Evolutionary conservation across 2,113 vertebrate species (phyloP), one percentile per base, ranked within the genome.

Genomic region (Saguinus imperator): DNA sequence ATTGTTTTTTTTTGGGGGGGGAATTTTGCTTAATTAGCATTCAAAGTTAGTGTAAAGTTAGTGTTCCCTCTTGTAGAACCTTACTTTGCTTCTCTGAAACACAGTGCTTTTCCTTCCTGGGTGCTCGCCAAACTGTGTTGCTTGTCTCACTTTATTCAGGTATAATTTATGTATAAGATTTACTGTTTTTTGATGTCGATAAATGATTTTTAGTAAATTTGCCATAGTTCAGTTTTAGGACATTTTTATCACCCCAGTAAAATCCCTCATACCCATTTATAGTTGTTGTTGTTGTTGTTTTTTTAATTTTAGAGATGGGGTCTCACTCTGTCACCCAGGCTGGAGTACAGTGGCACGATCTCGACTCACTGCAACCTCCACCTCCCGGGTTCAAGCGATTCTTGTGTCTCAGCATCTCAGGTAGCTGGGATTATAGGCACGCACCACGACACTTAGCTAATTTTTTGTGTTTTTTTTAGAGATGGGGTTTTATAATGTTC

Each of bases 31-130:
- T 89, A 45, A n/a, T 89, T 86, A 37, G 29, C 6, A 48, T 89
- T 92, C 77, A 76, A 75, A 90, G 61, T 95, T 70, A 93, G 27
- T 40, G 8, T 72, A 81, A 75, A 90, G 52, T 95, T 70, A 93
- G 21, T 35, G 8, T 73, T 92, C 12, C 6, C n/a, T 50, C 21
- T 58, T 61, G 61, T 43, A 79, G 48, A 94, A 21, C 17, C 21
- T 58, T 89, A 58, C 48, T 77, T 81, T 86, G 10, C 29, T 23
- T 77, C 21, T 93, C 37, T 77, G 61, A 87, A 91, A 77, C n/a
- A 82, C 43, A 55, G 50, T 94, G 25, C 10, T 90, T 17, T 87
- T 76, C n/a, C 66, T 57, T 83, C 25, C 21, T 73, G 50, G 45
- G n/a, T 72, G 66, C 76, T 83, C 27, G 40, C 43, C 10, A 5